phyloP scores from a whole-genome alignment of 2,797 vertebrate genomes.

The Gymnothorax javanicus region DNA sequence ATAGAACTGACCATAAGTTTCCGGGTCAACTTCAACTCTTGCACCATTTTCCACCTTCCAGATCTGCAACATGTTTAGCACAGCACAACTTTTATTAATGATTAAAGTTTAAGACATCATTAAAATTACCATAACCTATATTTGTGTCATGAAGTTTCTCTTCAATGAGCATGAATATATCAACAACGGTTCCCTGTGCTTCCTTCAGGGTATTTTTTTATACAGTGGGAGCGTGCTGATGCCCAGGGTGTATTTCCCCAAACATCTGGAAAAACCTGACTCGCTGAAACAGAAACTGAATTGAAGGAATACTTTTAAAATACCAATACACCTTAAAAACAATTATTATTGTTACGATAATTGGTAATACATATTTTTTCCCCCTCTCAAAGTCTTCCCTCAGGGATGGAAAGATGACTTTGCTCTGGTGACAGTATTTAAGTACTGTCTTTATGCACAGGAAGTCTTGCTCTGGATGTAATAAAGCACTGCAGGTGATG shows the following conservation, averaged over 20 bases:
- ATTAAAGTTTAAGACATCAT: not conserved
- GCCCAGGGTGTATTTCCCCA: too few species aligned
- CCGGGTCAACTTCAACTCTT: slow-evolving; percentile 69
- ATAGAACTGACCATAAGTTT: slow-evolving; percentile 81
- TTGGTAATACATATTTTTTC: not conserved
- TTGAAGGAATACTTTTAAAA: too few species aligned
- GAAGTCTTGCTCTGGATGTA: not conserved
- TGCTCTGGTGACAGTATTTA: not conserved
- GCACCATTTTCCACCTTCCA: slow-evolving; percentile 86
- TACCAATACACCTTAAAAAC: not conserved
- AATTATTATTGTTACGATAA: not conserved
- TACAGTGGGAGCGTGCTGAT: not conserved
- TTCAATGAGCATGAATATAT: not conserved
- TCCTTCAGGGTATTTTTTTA: not conserved
- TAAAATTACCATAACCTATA: not conserved
- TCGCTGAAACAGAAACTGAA: too few species aligned
- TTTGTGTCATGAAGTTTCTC: not conserved
- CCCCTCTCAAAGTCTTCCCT: not conserved
- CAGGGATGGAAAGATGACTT: not conserved
- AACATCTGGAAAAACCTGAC: too few species aligned
- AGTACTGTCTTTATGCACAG: not conserved
- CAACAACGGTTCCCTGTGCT: not conserved
- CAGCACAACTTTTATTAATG: not conserved
- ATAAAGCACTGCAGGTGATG: not conserved
- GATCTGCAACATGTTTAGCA: slow-evolving; percentile 66